Conservation (phyloP, 2,113 vertebrate genomes). For the Microcebus griseorufus region DNA sequence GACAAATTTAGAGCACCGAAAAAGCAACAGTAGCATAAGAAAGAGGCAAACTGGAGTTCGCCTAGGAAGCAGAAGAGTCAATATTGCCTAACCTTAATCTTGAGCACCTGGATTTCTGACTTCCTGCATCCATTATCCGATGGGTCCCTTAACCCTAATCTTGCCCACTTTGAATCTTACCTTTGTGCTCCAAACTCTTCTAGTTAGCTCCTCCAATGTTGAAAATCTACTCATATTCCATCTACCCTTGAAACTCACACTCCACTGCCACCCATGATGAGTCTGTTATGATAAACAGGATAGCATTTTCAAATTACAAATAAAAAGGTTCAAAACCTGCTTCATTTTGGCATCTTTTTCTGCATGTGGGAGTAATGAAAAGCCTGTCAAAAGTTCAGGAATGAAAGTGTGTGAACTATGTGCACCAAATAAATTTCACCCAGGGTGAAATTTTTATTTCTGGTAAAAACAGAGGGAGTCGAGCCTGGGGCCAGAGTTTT, state of each 20-base stretch:
- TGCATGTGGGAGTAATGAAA: neutral
- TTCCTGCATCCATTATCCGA: neutral
- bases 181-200: neutral
- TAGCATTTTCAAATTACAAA: slow-evolving; percentile 8
- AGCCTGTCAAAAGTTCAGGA: slow-evolving; percentile 6
- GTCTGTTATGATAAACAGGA: neutral
- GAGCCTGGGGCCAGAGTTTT: slow-evolving; percentile 6
- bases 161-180: neutral
- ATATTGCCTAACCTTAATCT: neutral
- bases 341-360: neutral
- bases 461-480: neutral
- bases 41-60: neutral
- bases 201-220: neutral
- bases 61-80: neutral
- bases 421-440: slow-evolving; percentile 19
- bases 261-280: neutral
- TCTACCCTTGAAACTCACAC: neutral
- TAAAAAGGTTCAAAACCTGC: neutral
- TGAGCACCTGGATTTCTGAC: neutral
- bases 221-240: neutral
- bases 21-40: neutral
- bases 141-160: neutral
- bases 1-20: neutral
- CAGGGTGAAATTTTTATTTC: slow-evolving; percentile 5
- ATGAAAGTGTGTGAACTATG: neutral